Base-by-base conservation (phyloP, 2,888 invertebrate genomes). In the Melipona beecheii region DNA sequence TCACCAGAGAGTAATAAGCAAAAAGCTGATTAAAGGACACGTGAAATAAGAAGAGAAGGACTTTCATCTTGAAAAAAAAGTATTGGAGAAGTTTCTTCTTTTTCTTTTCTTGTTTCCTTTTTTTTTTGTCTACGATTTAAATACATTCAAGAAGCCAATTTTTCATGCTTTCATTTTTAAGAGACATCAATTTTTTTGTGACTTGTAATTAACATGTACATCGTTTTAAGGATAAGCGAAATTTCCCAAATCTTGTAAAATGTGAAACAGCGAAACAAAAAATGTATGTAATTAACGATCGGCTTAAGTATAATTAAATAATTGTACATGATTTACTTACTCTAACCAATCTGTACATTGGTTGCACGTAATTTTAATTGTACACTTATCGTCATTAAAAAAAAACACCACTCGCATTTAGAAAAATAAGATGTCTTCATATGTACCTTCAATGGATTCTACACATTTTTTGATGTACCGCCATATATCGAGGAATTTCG, bases 1-100 rank as follows among this genome's bases (percentile, higher is more conserved):
- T 94, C 94, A 4, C 94, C 94, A 27, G 93, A 93, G 68, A 92
- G 84, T 79, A 92, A 85, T 83, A 93, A 93, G 64, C 89, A 91
- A 65, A 93, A 94, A 85, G 93, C 91, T 80, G 94, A 94, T 90
- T 94, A 91, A 65, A 54, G 58, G 50, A 24, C 90, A 78, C 50
- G 56, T 60, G n/a, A 27, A 77, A 62, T 24, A 24, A 36, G 6
- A 27, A 56, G 15, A 68, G 50, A 27, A 21, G 2, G 68, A 68
- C 60, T 62, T 21, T 64, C 49, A 27, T 49, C 27, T 60, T 60
- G 60, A 36, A 56, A 54, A 31, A 21, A 31, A 31, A 21, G 5
- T 27, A 24, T 15, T 17, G 17, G 21, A 24, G 54, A 13, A 65
- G 43, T 72, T 74, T 66, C 52, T 70, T 58, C 62, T 77, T 87